These are phyloP conservation scores for Eubasilissa splendida DNA, from an alignment of 2,888 invertebrate species.

Conservation along the genomic window DNA sequence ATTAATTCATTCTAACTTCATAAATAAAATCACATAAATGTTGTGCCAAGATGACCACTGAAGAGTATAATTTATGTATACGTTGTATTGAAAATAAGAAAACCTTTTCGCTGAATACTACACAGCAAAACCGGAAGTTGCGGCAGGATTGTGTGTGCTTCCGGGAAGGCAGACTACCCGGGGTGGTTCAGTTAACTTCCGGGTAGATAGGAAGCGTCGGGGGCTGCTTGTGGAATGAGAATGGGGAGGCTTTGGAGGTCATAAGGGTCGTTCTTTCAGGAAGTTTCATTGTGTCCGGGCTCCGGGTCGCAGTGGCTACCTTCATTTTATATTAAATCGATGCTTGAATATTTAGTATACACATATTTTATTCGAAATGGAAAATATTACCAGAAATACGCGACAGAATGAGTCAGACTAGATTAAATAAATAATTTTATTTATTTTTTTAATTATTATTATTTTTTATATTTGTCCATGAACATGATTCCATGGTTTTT, in stretches of 20 bases:
- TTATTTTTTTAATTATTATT: too few species aligned
- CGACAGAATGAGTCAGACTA: too few species aligned
- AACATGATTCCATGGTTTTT: too few species aligned
- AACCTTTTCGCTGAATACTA: constrained; percentile 14
- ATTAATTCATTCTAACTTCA: too few species aligned
- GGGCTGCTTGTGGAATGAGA: not conserved
- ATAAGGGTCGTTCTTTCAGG: constrained; percentile 32
- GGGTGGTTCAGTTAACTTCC: constrained; percentile 24
- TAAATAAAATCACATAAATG: too few species aligned
- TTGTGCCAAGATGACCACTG: too few species aligned
- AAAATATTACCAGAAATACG: too few species aligned
- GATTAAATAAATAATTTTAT: too few species aligned
- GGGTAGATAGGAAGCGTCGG: constrained; percentile 12
- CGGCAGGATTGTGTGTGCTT: constrained; percentile 20
- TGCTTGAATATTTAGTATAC: not conserved
- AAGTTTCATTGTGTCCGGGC: not conserved
- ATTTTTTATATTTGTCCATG: too few species aligned
- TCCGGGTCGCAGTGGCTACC: not conserved
- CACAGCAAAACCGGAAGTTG: constrained; percentile 27
- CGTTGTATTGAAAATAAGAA: not conserved
- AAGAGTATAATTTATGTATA: too few species aligned
- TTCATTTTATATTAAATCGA: not conserved
- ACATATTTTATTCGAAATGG: too few species aligned
- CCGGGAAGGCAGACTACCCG: constrained; percentile 27
- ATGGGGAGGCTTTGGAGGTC: constrained; percentile 14